These are phyloP conservation scores for Gymnosoma rotundatum DNA, from an alignment of 2,888 invertebrate genomes.

Conservation along the genomic window DNA sequence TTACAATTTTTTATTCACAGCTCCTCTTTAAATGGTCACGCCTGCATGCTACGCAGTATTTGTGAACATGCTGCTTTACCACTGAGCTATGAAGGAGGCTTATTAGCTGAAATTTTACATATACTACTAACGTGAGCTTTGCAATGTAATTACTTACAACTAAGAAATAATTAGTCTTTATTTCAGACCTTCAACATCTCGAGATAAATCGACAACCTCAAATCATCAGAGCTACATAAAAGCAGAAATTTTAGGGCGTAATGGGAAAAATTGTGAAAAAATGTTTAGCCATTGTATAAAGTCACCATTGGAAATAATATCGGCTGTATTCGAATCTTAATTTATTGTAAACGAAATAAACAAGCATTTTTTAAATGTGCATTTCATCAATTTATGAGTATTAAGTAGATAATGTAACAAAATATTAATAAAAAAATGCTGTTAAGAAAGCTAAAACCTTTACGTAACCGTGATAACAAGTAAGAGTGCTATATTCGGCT, in stretches of 20 bases:
- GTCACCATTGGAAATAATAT: slow-evolving; percentile 77
- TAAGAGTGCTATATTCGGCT: too few species aligned
- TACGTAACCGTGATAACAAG: too few species aligned
- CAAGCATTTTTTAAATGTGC: too few species aligned
- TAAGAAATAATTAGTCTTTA: neutral
- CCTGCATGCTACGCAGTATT: slow-evolving; percentile 88
- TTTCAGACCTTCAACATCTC: slow-evolving; percentile 87
- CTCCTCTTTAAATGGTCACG: slow-evolving; percentile 86
- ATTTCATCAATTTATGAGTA: too few species aligned
- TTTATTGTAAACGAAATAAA: too few species aligned
- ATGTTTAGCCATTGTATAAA: slow-evolving; percentile 75
- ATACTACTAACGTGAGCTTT: slow-evolving; percentile 87
- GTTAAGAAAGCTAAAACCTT: too few species aligned
- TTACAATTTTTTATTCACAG: slow-evolving; percentile 78
- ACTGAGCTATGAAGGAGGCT: slow-evolving; percentile 87
- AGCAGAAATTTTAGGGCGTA: slow-evolving; percentile 86
- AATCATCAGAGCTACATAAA: slow-evolving; percentile 87
- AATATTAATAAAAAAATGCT: too few species aligned
- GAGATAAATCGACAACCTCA: slow-evolving; percentile 85
- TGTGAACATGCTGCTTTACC: slow-evolving; percentile 89
- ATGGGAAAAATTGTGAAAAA: slow-evolving; percentile 75
- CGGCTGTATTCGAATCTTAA: slow-evolving; percentile 71
- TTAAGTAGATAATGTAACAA: too few species aligned
- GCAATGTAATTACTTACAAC: neutral
- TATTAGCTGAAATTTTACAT: slow-evolving; percentile 89